These are phyloP conservation scores for Centropus bengalensis DNA, from an alignment of 2,113 vertebrate species.

Conservation along the genomic window DNA sequence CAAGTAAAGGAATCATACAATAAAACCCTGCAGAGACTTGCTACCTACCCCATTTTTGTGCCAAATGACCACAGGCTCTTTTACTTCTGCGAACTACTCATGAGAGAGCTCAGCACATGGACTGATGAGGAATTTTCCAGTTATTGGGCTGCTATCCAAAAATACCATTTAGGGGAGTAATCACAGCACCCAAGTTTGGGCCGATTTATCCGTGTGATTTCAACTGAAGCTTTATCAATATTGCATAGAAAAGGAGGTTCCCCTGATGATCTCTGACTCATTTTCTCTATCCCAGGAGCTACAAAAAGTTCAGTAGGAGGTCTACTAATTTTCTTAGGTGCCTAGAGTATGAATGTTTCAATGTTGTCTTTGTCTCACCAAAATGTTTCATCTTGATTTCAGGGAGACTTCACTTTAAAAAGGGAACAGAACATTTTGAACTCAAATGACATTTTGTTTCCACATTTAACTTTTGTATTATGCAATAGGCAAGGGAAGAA, in stretches of 20 bases:
- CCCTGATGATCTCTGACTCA: not conserved
- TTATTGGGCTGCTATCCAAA: not conserved
- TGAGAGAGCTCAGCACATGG: not conserved
- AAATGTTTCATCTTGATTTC: not conserved
- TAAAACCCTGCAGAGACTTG: not conserved
- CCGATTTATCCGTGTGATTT: not conserved
- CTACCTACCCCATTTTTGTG: not conserved
- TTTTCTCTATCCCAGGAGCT: not conserved
- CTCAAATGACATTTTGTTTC: not conserved
- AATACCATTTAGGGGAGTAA: not conserved
- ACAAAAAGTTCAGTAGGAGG: not conserved
- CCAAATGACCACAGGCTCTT: not conserved
- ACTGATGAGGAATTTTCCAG: constrained; percentile 7
- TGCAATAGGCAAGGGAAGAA: not conserved
- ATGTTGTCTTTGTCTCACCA: not conserved
- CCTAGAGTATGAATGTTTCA: not conserved
- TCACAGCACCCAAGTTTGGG: not conserved
- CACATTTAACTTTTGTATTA: not conserved
- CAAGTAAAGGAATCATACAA: not conserved
- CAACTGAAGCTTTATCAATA: not conserved
- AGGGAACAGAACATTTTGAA: not conserved
- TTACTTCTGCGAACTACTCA: not conserved
- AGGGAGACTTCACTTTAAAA: not conserved
- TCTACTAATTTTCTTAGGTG: not conserved
- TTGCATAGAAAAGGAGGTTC: not conserved